Evolutionary conservation across 2,113 vertebrate species (phyloP).

Genomic region (Nematolebias whitei): DNA sequence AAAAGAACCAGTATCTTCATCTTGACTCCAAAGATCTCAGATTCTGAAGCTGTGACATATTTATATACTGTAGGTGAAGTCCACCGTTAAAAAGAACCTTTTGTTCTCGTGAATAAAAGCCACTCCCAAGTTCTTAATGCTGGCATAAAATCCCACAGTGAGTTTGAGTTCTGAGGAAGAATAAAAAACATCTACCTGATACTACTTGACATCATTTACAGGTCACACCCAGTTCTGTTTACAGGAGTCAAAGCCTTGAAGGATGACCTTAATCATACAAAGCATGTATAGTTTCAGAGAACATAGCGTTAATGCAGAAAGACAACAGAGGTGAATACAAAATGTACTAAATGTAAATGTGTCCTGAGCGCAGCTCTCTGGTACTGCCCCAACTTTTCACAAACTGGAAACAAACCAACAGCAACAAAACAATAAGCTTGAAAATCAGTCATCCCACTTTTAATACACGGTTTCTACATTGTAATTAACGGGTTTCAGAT

Average conservation of each 20-base stretch:
- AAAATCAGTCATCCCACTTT: background rate
- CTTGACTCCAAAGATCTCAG: background rate
- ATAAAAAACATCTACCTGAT: slow-evolving; percentile 19
- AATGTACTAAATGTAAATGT: slow-evolving; percentile 3
- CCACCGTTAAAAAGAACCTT: background rate
- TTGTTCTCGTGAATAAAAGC: slow-evolving; percentile 31
- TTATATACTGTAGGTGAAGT: background rate
- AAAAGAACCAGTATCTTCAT: slow-evolving; percentile 25
- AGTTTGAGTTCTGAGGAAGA: background rate
- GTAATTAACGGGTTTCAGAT: background rate
- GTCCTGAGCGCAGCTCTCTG: background rate
- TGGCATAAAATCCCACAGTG: background rate
- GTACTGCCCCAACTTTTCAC: background rate
- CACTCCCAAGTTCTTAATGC: background rate
- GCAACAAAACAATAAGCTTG: background rate
- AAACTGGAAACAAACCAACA: background rate
- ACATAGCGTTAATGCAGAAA: background rate
- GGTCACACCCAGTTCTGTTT: background rate
- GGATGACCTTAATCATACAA: too few species aligned
- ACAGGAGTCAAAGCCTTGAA: background rate
- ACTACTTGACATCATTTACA: slow-evolving; percentile 19
- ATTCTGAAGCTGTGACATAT: background rate
- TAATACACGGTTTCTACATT: background rate
- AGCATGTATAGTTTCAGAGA: too few species aligned
- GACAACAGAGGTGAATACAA: background rate